These are phyloP conservation scores for Sylvia borin DNA, from an alignment of 2,797 vertebrate genomes.

Conservation along the genomic window DNA sequence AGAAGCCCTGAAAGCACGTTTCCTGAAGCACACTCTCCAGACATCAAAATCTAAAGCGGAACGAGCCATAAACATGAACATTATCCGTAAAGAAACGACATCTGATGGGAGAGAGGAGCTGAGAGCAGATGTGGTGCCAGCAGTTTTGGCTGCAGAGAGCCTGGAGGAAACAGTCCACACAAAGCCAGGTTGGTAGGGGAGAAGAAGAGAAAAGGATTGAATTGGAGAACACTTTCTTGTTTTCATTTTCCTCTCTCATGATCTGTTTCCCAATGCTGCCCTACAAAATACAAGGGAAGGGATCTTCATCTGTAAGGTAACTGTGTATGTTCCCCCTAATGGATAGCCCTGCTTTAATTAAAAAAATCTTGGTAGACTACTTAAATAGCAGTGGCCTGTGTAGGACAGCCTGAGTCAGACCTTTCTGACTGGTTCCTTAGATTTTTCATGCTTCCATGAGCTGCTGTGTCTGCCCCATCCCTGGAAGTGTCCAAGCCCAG, in stretches of 20 bases:
- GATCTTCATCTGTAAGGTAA: not conserved
- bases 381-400: not conserved
- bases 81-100: conserved; percentile 85
- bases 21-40: conserved; percentile 85
- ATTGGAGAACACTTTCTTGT: not conserved
- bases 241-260: not conserved
- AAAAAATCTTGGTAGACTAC: not conserved
- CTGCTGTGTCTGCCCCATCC: not conserved
- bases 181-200: conserved; percentile 83
- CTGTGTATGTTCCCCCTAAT: not conserved
- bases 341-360: not conserved
- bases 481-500: not conserved
- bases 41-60: conserved; percentile 70
- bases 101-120: conserved; percentile 88
- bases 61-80: conserved; percentile 80
- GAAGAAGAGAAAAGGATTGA: not conserved
- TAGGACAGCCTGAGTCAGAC: not conserved
- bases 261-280: not conserved
- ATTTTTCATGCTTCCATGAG: not conserved
- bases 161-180: conserved; percentile 71
- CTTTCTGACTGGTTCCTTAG: not conserved
- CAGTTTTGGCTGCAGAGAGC: conserved; percentile 82
- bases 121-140: conserved; percentile 79
- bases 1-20: conserved; percentile 90
- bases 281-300: not conserved